Conservation (phyloP, 2,797 vertebrate species). For the Gymnodraco acuticeps region DNA sequence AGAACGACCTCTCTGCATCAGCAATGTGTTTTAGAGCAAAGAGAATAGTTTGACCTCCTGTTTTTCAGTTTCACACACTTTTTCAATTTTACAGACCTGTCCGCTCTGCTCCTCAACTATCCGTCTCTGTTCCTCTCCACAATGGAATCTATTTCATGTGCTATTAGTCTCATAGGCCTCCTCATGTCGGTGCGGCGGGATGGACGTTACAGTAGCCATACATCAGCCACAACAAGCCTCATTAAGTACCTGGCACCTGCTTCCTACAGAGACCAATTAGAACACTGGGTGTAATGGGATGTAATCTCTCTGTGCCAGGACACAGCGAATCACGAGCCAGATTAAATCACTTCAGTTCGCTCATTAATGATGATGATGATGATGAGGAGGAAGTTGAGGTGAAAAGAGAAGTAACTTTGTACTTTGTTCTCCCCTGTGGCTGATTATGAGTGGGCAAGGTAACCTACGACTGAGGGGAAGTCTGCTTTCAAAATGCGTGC, state of each 20-base stretch:
- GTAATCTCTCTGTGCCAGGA: slow-evolving; percentile 70
- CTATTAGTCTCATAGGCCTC: slow-evolving; percentile 49
- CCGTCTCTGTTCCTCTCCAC: slow-evolving; percentile 16
- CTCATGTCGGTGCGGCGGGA: slow-evolving; percentile 39
- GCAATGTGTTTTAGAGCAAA: not conserved
- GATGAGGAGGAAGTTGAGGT: slow-evolving; percentile 14
- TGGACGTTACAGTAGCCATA: slow-evolving; percentile 59
- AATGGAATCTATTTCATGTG: slow-evolving; percentile 46
- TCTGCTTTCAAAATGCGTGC: not conserved
- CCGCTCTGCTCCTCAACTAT: not conserved
- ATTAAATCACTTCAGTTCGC: slow-evolving; percentile 28
- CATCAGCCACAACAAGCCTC: slow-evolving; percentile 80
- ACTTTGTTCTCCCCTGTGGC: not conserved
- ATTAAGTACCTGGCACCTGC: slow-evolving; percentile 80
- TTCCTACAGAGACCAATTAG: slow-evolving; percentile 80
- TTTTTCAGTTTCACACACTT: not conserved
- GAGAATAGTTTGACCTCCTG: not conserved
- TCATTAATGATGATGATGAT: slow-evolving; percentile 36
- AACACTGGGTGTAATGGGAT: slow-evolving; percentile 55
- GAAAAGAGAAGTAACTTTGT: slow-evolving; percentile 13
- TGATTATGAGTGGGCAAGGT: not conserved
- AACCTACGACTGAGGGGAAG: not conserved
- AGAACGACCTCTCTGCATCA: not conserved
- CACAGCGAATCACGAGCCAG: slow-evolving; percentile 59
- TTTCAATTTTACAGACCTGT: not conserved